Percentiles rank a stretch among this genome's conserved stretches.
Evolutionary conservation across 2,113 vertebrate genomes (phyloP).

Genomic region (Mellivora capensis): DNA sequence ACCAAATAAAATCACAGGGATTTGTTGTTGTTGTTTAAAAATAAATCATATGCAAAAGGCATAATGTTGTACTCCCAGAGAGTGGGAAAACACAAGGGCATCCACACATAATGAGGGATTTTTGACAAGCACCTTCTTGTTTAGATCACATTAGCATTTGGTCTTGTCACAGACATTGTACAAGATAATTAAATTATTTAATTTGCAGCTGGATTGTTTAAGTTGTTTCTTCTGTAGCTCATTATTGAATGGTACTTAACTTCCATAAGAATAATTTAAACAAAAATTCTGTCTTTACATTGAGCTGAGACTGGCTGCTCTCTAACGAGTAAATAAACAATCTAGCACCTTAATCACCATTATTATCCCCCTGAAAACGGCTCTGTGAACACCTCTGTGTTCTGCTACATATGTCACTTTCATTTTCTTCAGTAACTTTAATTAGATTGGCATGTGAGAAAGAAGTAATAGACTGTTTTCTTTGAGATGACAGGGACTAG

Average conservation of each 20-base stretch:
- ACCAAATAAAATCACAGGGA: not conserved
- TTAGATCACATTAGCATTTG: slow-evolving; percentile 60
- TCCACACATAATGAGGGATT: not conserved
- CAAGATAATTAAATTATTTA: slow-evolving; percentile 72
- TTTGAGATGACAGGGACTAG: slow-evolving; percentile 42
- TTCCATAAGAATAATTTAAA: slow-evolving; percentile 73
- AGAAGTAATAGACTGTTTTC: slow-evolving; percentile 57
- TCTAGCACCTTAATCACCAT: slow-evolving; percentile 71
- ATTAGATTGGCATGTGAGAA: slow-evolving; percentile 71
- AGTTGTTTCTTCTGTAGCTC: slow-evolving; percentile 50
- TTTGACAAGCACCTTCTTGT: slow-evolving; percentile 47
- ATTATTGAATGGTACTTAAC: slow-evolving; percentile 71
- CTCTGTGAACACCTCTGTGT: slow-evolving; percentile 71
- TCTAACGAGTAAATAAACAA: slow-evolving; percentile 76
- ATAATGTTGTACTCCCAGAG: not conserved
- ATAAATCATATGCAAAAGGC: not conserved
- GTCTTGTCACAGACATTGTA: slow-evolving; percentile 57
- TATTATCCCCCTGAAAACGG: slow-evolving; percentile 75
- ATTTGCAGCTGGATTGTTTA: slow-evolving; percentile 71
- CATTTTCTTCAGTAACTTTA: slow-evolving; percentile 71
- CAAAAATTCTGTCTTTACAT: slow-evolving; percentile 65
- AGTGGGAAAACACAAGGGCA: not conserved
- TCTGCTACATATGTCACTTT: slow-evolving; percentile 73
- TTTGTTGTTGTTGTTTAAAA: not conserved
- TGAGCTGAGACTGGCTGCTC: slow-evolving; percentile 50